Evolutionary conservation across 1,140 invertebrate genomes (phyloP).

Genomic region (Bombus sibiricus): DNA sequence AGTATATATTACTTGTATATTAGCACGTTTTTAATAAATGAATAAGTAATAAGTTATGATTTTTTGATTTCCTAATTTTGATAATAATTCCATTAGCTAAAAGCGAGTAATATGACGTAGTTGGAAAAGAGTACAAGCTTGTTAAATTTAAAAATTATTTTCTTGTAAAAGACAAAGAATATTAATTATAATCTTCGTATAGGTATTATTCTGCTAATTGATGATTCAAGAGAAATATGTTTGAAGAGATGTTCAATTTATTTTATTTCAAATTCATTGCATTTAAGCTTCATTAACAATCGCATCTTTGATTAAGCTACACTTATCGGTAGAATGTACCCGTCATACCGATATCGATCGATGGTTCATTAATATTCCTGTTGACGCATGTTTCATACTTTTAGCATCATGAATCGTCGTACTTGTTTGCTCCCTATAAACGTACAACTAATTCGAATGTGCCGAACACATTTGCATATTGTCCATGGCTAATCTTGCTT

Average conservation of each 20-base stretch:
- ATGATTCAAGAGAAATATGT: background rate
- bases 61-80: too few species aligned
- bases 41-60: too few species aligned
- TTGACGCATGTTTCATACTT: background rate
- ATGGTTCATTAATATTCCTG: background rate
- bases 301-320: background rate
- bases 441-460: background rate
- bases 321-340: background rate
- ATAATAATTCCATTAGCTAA: too few species aligned
- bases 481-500: background rate
- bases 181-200: too few species aligned
- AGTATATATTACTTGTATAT: too few species aligned
- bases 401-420: background rate
- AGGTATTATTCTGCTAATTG: background rate
- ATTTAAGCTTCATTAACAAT: background rate
- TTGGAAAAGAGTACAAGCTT: too few species aligned
- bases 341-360: background rate
- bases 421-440: background rate
- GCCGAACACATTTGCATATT: background rate
- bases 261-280: background rate
- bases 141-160: too few species aligned
- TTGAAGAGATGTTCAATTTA: background rate
- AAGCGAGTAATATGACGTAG: too few species aligned
- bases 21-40: too few species aligned
- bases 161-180: too few species aligned